Conservation (phyloP, 1,140 invertebrate species). For the Philaenus spumarius region DNA sequence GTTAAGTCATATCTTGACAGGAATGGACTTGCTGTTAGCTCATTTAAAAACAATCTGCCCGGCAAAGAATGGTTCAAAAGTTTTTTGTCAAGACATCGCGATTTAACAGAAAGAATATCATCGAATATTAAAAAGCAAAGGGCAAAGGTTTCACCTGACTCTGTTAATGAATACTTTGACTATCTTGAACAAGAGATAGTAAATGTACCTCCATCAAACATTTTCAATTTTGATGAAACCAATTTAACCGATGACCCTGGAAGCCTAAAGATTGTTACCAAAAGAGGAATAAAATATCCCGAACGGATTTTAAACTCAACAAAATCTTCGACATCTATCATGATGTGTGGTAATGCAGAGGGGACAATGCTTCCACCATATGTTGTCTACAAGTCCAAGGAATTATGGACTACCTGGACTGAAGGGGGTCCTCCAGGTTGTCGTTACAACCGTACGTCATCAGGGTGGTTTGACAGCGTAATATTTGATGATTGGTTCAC, state of each 20-base stretch:
- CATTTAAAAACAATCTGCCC: conserved; percentile 22
- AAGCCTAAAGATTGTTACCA: conserved; percentile 24
- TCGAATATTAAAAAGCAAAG: conserved; percentile 16
- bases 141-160: conserved; percentile 16
- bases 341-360: conserved; percentile 21
- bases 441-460: conserved; percentile 31
- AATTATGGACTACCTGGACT: conserved; percentile 37
- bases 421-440: conserved; percentile 30
- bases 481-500: conserved; percentile 37
- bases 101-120: conserved; percentile 4
- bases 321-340: conserved; percentile 23
- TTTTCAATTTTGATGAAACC: conserved; percentile 42
- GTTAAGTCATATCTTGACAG: no score
- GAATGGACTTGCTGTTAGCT: neutral
- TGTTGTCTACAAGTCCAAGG: conserved; percentile 37
- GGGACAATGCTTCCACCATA: conserved; percentile 32
- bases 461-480: conserved; percentile 37
- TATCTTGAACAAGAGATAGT: conserved; percentile 30
- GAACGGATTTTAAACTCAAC: conserved; percentile 19
- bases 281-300: conserved; percentile 18
- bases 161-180: conserved; percentile 33
- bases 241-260: conserved; percentile 38
- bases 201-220: conserved; percentile 32
- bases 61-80: conserved; percentile 9
- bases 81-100: conserved; percentile 15